Evolutionary conservation across 1,140 invertebrate species (phyloP), one percentile per base, ranked within the genome.

Genomic region (Scaptomyza pallida): DNA sequence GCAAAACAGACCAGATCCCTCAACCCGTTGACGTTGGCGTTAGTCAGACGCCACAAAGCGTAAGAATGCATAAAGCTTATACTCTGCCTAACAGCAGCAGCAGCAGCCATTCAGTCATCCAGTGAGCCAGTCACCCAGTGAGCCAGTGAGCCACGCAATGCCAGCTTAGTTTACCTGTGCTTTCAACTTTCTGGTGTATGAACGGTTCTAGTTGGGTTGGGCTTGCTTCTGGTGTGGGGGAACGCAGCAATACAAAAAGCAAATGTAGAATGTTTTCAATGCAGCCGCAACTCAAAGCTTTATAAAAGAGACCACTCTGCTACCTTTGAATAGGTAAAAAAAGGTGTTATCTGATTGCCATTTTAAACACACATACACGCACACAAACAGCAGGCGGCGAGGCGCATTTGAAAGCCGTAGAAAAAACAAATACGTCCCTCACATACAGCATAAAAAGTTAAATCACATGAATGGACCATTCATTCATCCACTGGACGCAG

Each of bases 261-360:
- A 76, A 70, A 86, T 85, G 64, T 69, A 63, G 50, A 19, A n/a
- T 33, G n/a, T 80, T 82, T 76, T 83, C 63, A 85, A 76, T 85
- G 64, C 59, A 59, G 50, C 67, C 26, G 40, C 48, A 54, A 45
- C 50, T 41, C 35, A 67, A 55, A 15, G 44, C 19, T 41, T 13
- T 40, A 47, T 43, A 44, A 59, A 67, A 41, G 41, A 40, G 48
- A 61, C 35, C 48, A 23, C 57, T n/a, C 19, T 50, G 43, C 21
- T 41, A 48, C 45, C 48, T 85, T 57, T 86, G 44, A 81, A 86
- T 64, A 43, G 73, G 21, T 15, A 50, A 62, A 45, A 62, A 75
- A 59, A 88, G 82, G 82, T 88, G 82, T 88, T 88, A 88, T 88
- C 82, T 88, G 82, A 88, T 88, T 88, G 82, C 82, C 73, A 88